Evolutionary conservation across 2,113 vertebrate species (phyloP).

Genomic region (Cavia porcellus): DNA sequence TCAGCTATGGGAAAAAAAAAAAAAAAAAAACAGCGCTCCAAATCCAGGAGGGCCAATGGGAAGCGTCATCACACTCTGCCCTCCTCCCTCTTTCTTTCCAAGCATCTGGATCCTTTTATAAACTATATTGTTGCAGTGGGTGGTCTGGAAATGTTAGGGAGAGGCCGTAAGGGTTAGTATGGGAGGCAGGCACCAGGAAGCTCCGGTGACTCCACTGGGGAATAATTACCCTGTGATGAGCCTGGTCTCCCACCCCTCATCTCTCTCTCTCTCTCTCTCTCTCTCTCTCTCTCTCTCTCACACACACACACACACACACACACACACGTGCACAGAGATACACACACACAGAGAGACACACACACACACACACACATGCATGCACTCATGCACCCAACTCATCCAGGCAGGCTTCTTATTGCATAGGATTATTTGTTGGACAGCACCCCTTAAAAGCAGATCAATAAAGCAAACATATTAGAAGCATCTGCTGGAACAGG

Average conservation of each 20-base stretch:
- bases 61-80: not conserved
- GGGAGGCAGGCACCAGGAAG: constrained; percentile 55
- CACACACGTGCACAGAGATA: not conserved
- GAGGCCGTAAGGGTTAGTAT: constrained; percentile 69
- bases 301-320: no score
- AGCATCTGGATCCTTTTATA: constrained; percentile 81
- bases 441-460: constrained; percentile 46
- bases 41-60: constrained; percentile 33
- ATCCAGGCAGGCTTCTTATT: constrained; percentile 24
- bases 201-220: not conserved
- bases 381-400: not conserved
- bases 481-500: constrained; percentile 22
- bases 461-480: constrained; percentile 22
- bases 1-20: constrained; percentile 29
- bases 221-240: constrained; percentile 36
- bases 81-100: constrained; percentile 43
- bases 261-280: no score
- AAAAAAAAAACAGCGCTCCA: not conserved
- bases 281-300: no score
- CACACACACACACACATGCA: no score
- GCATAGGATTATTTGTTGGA: constrained; percentile 50
- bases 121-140: constrained; percentile 70
- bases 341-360: not conserved
- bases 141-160: constrained; percentile 75
- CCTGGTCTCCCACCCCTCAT: no score